Evolutionary conservation across 2,888 invertebrate species (phyloP).

Genomic region (Bursaphelenchus okinawaensis): DNA sequence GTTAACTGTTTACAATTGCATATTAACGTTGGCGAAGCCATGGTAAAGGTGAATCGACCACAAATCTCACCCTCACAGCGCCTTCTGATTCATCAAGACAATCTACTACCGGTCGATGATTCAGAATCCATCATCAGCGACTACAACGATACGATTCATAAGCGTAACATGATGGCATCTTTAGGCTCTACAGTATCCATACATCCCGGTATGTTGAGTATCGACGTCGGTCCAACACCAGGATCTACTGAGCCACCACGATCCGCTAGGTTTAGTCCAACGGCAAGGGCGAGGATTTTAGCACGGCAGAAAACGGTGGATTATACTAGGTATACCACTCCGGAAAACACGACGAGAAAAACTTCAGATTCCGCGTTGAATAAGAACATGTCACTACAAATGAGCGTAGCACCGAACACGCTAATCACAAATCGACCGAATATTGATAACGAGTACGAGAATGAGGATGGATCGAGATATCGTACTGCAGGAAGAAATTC

Average conservation of each 20-base stretch:
- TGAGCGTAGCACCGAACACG: neutral
- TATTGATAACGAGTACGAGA: neutral
- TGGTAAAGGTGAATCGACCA: neutral
- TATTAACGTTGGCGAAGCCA: neutral
- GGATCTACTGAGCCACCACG: neutral
- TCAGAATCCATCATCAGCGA: neutral
- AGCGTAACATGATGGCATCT: neutral
- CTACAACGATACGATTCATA: neutral
- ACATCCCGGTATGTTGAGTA: neutral
- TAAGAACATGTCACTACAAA: neutral
- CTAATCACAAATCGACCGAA: neutral
- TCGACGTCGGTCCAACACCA: neutral
- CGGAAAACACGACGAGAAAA: neutral
- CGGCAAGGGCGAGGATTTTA: neutral
- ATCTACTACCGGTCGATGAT: neutral
- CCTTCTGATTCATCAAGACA: neutral
- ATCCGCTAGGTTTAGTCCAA: neutral
- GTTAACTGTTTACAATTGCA: neutral
- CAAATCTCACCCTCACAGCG: neutral
- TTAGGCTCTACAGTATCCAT: neutral
- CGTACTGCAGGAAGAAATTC: too few species aligned
- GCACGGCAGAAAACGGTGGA: neutral
- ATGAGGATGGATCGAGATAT: too few species aligned
- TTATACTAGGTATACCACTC: neutral
- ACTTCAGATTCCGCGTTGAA: neutral